Evolutionary conservation across 2,797 vertebrate genomes (phyloP), one percentile per base, ranked within the genome.

Genomic region (Pseudochirops cupreus): DNA sequence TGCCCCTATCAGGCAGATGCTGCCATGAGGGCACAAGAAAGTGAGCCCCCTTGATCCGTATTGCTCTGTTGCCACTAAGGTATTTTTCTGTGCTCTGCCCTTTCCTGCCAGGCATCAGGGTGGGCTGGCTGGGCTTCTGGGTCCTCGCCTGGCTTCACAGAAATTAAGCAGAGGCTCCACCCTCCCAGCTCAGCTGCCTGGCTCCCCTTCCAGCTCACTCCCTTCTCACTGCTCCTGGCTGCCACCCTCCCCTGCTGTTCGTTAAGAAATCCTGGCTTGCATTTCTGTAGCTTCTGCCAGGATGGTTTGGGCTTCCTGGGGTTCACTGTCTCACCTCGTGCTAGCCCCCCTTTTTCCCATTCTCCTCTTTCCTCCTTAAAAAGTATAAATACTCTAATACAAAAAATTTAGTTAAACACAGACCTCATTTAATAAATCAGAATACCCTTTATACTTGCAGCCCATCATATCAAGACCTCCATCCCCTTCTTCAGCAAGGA

Each of bases 101-200:
- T 98, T 98, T 98, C 98, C 98, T 98, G 97, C 97, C 98, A 98
- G 97, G 98, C 98, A 98, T 97, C 98, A 97, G 97, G 97, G 98
- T 98, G 97, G 98, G 98, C 98, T 98, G 97, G 97, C 97, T 98
- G 97, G 98, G 96, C 98, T 97, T 97, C 97, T 98, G 97, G 98
- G 97, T 98, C 97, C 98, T 97, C 97, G 97, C 96, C 97, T 97
- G 97, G 97, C 98, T 98, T 95, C 97, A 98, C 97, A 98, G 97
- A 98, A 98, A 97, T 97, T 98, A 97, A 98, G 97, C 97, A 53
- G 53, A 53, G 53, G 53, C 6, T 11, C 53, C 53, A 53, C 13
- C 13, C 54, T 13, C 54, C 54, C 54, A 13, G 97, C 96, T 97
- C 94, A 97, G 97, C 97, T 96, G 54, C 97, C 97, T 97, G 39